Evolutionary conservation across 2,113 vertebrate genomes (phyloP), one percentile per base, ranked within the genome.

Genomic region (Centropristis striata): DNA sequence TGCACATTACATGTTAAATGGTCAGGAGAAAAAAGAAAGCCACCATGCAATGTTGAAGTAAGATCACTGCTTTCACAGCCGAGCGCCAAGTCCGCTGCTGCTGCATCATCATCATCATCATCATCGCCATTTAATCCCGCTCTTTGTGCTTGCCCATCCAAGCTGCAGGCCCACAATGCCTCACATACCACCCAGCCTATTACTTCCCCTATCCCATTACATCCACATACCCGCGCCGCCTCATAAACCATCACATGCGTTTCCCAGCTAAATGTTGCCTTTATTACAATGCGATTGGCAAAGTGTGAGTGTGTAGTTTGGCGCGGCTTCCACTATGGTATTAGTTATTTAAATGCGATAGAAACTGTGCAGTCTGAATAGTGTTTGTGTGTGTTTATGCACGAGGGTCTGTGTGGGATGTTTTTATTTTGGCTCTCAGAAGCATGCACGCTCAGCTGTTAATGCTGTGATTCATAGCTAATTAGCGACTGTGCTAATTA

Each of bases 401-500:
- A 10, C 2, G 21, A n/a, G 41, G 25, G 37, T 70, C 15, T 80
- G 82, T 63, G 78, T 85, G 73, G 27, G 47, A 67, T 58, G 74
- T 42, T 84, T 81, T 59, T 71, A 81, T 79, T 85, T 70, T 78
- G 82, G 78, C 80, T 83, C 84, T 88, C 58, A 69, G 64, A 89
- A 84, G 83, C 83, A 57, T 71, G 78, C 11, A 9, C 63, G 60
- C 81, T 93, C 77, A 85, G 86, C 87, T 92, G 90, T 80, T 91
- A 94, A 92, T 75, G 41, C 69, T 60, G 80, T 90, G 92, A 94
- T 94, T 93, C 92, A 92, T 89, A 91, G 90, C 86, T 92, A 93
- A 95, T 95, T 93, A 94, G 92, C 75, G 53, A 69, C 85, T 83
- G 82, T 78, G 87, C 90, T 94, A 93, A 94, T 94, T 94, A 93